Evolutionary conservation across 2,113 vertebrate species (phyloP), one percentile per base, ranked within the genome.

Genomic region (Zapornia atra): DNA sequence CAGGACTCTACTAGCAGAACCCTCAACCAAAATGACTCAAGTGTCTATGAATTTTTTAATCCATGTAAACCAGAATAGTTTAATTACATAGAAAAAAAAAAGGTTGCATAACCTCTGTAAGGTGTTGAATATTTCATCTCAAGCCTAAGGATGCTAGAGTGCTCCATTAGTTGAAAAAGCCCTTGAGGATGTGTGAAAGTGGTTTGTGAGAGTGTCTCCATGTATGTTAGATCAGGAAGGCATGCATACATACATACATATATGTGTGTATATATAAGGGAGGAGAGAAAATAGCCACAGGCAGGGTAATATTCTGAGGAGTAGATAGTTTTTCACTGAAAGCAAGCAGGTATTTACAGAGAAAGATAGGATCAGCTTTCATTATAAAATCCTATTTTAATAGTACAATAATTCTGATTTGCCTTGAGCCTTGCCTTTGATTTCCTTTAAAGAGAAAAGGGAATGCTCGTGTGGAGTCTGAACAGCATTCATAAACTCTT

Each of bases 71-170:
- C 71, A 81, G 48, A 81, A 25, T 50, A 90, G 60, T 76, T 95
- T 96, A 95, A 95, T 97, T 96, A 94, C 94, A 90, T 72, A 84
- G 26, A 77, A 51, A 88, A 28, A 77, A 51, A 38, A 73, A 93
- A 56, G 56, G 60, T 95, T 97, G 88, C 90, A 63, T 96, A 97
- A 97, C 78, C 56, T 96, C 77, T 54, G 70, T 68, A 42, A 93
- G 59, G 33, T 50, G 75, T 54, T 97, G 90, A 97, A 97, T 97
- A 95, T 97, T 97, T 97, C 53, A 97, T 96, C 51, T 86, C 66
- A 48, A 46, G 90, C 82, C 78, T 86, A 90, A 96, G 86, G 60
- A 95, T 69, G 77, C 57, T 38, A 82, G 91, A 86, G 65, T 87
- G 73, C 73, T 97, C 91, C 91, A 96, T 96, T 94, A 96, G 95